phyloP scores from a whole-genome alignment of 1,140 invertebrate genomes.

The Parasteatoda tepidariorum region DNA sequence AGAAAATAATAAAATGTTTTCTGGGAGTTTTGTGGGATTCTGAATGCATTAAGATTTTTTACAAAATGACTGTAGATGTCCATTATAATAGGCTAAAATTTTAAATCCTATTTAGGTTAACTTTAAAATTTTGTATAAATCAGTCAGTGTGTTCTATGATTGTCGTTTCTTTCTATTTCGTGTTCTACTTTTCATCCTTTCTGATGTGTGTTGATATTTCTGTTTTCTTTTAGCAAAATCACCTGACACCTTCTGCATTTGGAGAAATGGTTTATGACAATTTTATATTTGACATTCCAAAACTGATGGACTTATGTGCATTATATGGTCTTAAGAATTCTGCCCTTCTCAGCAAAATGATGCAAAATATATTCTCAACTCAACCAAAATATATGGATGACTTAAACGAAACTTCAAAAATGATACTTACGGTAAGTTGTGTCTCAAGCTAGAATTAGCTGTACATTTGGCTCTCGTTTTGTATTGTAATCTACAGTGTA shows the following conservation, averaged over 20 bases:
- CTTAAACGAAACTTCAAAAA: conserved; percentile 72
- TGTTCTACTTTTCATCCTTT: no score
- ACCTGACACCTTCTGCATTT: conserved; percentile 76
- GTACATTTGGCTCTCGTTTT: neutral
- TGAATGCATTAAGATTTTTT: no score
- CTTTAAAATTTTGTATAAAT: no score
- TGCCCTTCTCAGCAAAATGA: conserved; percentile 74
- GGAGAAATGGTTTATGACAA: conserved; percentile 81
- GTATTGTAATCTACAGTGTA: neutral
- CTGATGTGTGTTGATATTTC: conserved; percentile 41
- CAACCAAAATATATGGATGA: conserved; percentile 81
- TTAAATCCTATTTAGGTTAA: no score
- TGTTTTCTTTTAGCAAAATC: conserved; percentile 71
- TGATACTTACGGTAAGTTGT: conserved; percentile 66
- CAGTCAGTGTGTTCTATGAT: no score
- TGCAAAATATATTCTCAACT: conserved; percentile 76
- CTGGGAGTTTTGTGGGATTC: no score
- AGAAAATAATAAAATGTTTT: no score
- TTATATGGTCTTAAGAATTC: conserved; percentile 79
- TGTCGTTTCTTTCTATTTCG: no score
- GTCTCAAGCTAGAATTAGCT: neutral
- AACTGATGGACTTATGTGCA: conserved; percentile 81
- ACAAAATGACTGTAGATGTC: no score
- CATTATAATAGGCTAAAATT: no score
- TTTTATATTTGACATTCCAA: conserved; percentile 83